Conservation (phyloP, 2,888 invertebrate species). For the Pasiphila rectangulata region DNA sequence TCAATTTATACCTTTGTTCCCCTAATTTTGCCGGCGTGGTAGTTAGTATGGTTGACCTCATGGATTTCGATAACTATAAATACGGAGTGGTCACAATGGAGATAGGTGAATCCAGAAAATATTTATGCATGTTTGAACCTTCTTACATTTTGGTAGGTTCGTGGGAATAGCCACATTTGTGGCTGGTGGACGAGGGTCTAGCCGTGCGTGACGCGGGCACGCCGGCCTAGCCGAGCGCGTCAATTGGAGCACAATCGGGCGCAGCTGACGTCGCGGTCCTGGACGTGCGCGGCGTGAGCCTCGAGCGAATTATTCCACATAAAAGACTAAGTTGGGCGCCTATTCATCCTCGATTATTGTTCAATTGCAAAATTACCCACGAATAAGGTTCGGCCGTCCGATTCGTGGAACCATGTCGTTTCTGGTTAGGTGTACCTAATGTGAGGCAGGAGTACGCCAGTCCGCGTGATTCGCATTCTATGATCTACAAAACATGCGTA, state of each 20-base stretch:
- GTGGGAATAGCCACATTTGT: too few species aligned
- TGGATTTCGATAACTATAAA: too few species aligned
- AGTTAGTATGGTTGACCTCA: too few species aligned
- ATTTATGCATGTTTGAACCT: too few species aligned
- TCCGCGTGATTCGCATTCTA: constrained; percentile 26
- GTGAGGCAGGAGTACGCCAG: neutral
- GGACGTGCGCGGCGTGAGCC: neutral
- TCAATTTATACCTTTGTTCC: too few species aligned
- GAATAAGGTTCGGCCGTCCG: constrained; percentile 3
- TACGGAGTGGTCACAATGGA: too few species aligned
- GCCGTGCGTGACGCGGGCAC: neutral
- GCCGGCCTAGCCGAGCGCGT: too few species aligned
- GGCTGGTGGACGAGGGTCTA: too few species aligned
- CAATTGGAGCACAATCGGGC: constrained; percentile 13
- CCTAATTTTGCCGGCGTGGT: too few species aligned
- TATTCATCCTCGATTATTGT: constrained; percentile 15
- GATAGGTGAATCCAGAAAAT: too few species aligned
- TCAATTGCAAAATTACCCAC: constrained; percentile 21
- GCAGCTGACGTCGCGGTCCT: too few species aligned
- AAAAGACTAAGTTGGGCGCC: constrained; percentile 17
- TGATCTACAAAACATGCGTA: constrained; percentile 17
- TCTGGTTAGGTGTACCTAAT: neutral
- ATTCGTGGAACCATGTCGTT: neutral
- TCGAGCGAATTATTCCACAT: constrained; percentile 10
- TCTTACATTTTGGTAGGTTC: too few species aligned